Evolutionary conservation across 2,888 invertebrate genomes (phyloP).

Genomic region (Urechis unicinctus): DNA sequence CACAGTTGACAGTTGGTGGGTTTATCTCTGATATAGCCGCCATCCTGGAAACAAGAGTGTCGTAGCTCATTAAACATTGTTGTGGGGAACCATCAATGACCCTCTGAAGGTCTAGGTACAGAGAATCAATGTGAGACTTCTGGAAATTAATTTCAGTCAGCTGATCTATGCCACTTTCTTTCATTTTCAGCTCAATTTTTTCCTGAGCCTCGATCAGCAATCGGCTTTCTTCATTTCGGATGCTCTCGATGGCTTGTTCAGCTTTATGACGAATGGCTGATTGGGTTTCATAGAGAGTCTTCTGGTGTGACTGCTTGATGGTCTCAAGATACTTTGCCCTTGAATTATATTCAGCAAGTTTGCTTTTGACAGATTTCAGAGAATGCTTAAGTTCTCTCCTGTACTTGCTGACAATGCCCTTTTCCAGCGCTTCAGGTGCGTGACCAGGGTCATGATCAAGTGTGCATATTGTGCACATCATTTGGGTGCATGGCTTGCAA

Average conservation of each 20-base stretch:
- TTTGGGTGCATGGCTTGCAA: constrained; percentile 15
- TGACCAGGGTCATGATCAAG: constrained; percentile 19
- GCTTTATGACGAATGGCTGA: constrained; percentile 13
- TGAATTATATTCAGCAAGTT: constrained; percentile 15
- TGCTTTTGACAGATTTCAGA: constrained; percentile 6
- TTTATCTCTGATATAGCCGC: constrained; percentile 8
- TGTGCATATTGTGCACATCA: constrained; percentile 23
- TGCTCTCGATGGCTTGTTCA: constrained; percentile 9
- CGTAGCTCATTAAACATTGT: constrained; percentile 17
- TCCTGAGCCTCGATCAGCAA: constrained; percentile 17
- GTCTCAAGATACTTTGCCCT: constrained; percentile 19
- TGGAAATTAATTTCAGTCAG: constrained; percentile 19
- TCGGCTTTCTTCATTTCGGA: constrained; percentile 14
- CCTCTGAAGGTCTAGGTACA: constrained; percentile 13
- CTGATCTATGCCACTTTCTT: constrained; percentile 14
- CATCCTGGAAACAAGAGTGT: constrained; percentile 13
- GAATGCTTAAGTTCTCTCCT: constrained; percentile 10
- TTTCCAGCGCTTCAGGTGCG: constrained; percentile 17
- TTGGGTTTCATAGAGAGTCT: constrained; percentile 15
- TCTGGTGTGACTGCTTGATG: constrained; percentile 18
- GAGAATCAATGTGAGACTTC: constrained; percentile 11
- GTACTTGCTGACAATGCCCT: constrained; percentile 15
- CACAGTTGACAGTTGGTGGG: background rate
- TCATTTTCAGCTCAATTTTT: constrained; percentile 15
- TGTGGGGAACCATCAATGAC: constrained; percentile 18